Percentiles rank a stretch among this genome's conserved stretches.
Conservation (phyloP, 2,888 invertebrate genomes). For the Xanthia icteritia region DNA sequence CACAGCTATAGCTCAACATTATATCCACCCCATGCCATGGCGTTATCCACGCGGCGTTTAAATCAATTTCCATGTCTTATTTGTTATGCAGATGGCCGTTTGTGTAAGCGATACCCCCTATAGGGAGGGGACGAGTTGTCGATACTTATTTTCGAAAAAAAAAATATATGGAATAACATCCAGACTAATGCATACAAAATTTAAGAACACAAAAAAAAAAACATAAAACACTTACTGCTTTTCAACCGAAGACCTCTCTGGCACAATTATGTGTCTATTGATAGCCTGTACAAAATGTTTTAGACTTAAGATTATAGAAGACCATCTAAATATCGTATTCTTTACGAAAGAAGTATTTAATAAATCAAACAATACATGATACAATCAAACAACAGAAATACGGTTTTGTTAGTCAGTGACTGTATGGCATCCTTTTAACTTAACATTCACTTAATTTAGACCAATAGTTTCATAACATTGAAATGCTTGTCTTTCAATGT, state of each 20-base stretch:
- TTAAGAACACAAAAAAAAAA: neutral
- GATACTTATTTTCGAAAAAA: conserved; percentile 29
- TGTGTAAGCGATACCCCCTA: conserved; percentile 57
- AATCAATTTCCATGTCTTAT: conserved; percentile 84
- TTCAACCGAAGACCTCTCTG: neutral
- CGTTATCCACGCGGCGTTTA: conserved; percentile 78
- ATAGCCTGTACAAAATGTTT: neutral
- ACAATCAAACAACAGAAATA: neutral
- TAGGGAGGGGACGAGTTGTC: conserved; percentile 62
- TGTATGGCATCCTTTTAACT: neutral
- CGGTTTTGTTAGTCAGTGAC: neutral
- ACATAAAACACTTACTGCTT: too few species aligned
- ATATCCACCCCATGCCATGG: conserved; percentile 38
- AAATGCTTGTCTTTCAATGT: too few species aligned
- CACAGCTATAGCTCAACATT: conserved; percentile 42
- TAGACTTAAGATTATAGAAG: neutral
- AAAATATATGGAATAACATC: neutral
- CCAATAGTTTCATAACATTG: too few species aligned
- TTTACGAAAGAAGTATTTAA: too few species aligned
- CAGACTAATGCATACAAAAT: neutral
- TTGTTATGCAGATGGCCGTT: conserved; percentile 83
- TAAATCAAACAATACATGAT: too few species aligned
- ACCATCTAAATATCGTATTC: too few species aligned
- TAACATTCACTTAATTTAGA: neutral
- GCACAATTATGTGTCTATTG: neutral